Base-by-base conservation (phyloP, 2,113 vertebrate species). In the Felis chaus region DNA sequence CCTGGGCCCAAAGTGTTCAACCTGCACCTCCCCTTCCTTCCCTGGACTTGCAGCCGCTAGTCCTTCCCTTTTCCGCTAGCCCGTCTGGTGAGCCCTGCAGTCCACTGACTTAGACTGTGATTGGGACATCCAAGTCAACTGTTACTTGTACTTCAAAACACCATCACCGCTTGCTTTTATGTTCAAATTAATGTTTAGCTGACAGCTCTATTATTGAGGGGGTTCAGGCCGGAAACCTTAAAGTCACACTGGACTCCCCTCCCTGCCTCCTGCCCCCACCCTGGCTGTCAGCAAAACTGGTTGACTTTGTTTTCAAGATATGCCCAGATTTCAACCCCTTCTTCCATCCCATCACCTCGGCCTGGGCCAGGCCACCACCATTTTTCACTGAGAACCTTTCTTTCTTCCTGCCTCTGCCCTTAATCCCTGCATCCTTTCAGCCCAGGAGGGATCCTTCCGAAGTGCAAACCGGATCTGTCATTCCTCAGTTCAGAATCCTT, bases 31-130 rank as follows among this genome's bases (percentile, higher is more conserved):
- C 55, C 21, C 14, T 16, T 4, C 0, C 1, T 29, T 66, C 53
- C 61, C 10, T 31, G 5, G 36, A 94, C 29, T 53, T 4, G 25
- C 27, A 25, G 10, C 63, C 66, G 36, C 0, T 9, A 9, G 0
- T 11, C 36, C 6, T 50, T 11, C 36, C 4, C 41, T 69, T 78
- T n/a, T 65, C 82, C 63, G 23, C 31, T 18, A 41, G 23, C 23
- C 45, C 76, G 8, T n/a, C 36, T 3, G 1, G 25, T 39, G 18
- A 29, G 41, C 61, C 48, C 29, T 66, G 5, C 25, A 21, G n/a
- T 73, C 79, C 27, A 13, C 79, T 74, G 18, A 21, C 68, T 80
- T 94, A 50, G 61, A 12, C n/a, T 87, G 94, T 93, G 39, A 31
- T 39, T 61, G n/a, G 92, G 89, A 88, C 4, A 23, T 69, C 45